phyloP scores from a whole-genome alignment of 2,113 vertebrate species.

The Setophaga petechia region DNA sequence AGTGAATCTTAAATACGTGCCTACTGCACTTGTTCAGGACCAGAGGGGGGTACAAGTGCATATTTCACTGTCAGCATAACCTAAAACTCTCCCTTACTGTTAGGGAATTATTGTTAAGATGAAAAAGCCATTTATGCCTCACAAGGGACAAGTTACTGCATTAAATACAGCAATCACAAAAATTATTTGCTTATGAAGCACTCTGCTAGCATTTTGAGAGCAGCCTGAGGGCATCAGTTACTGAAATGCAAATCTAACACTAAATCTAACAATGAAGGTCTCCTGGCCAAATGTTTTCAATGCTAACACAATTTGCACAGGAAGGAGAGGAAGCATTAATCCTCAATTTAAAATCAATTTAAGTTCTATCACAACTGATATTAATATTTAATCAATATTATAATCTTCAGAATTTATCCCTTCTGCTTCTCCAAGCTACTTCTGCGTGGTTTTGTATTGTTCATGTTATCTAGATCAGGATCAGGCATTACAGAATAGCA shows the following conservation, averaged over 20 bases:
- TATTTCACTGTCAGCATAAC: background rate
- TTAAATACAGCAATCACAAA: background rate
- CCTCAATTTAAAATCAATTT: background rate
- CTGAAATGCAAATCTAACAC: background rate
- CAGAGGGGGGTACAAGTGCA: background rate
- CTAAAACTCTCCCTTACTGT: background rate
- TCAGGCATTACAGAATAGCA: background rate
- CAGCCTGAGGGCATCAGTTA: background rate
- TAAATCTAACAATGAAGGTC: background rate
- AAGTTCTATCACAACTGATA: background rate
- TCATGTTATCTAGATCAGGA: background rate
- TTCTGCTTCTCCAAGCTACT: background rate
- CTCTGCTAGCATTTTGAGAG: background rate
- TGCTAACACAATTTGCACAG: background rate
- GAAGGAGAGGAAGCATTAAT: background rate
- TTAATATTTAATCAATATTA: background rate
- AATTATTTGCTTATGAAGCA: background rate
- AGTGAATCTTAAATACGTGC: background rate
- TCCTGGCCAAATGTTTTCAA: background rate
- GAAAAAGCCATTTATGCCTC: background rate
- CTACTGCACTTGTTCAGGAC: background rate
- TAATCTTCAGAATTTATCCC: background rate
- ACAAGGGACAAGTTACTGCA: background rate
- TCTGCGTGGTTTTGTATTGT: background rate
- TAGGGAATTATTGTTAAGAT: background rate